phyloP scores from a whole-genome alignment of 2,888 invertebrate species.

The Arge pagana region DNA sequence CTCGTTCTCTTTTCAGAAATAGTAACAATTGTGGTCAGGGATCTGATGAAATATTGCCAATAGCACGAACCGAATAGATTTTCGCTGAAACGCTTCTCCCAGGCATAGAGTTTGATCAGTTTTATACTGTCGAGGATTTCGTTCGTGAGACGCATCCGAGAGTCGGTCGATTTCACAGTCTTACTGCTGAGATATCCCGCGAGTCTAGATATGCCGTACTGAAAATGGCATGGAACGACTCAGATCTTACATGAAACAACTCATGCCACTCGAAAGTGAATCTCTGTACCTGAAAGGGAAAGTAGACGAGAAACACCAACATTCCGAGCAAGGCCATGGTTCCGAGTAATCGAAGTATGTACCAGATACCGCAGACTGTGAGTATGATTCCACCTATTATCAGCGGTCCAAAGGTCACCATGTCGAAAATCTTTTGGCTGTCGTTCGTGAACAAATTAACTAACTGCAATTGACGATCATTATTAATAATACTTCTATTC shows the following conservation, averaged over 20 bases:
- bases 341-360: slow-evolving; percentile 61
- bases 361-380: slow-evolving; percentile 58
- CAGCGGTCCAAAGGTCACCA: slow-evolving; percentile 60
- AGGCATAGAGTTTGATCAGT: slow-evolving; percentile 69
- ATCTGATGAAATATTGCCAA: too few species aligned
- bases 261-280: too few species aligned
- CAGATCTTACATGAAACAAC: too few species aligned
- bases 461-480: too few species aligned
- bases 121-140: slow-evolving; percentile 65
- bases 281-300: slow-evolving; percentile 64
- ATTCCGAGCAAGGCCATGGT: slow-evolving; percentile 62
- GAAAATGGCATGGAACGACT: too few species aligned
- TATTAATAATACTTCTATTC: too few species aligned
- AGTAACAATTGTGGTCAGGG: too few species aligned
- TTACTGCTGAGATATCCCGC: slow-evolving; percentile 49
- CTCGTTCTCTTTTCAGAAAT: too few species aligned
- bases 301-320: slow-evolving; percentile 60
- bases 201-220: slow-evolving; percentile 58
- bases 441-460: slow-evolving; percentile 65
- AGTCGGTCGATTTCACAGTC: slow-evolving; percentile 40
- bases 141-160: slow-evolving; percentile 61
- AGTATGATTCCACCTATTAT: slow-evolving; percentile 63
- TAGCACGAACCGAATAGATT: slow-evolving; percentile 53
- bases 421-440: slow-evolving; percentile 62
- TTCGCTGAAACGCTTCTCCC: slow-evolving; percentile 65